These are phyloP conservation scores for Heliconius ismenius DNA, from an alignment of 2,888 invertebrate species.

Conservation along the genomic window DNA sequence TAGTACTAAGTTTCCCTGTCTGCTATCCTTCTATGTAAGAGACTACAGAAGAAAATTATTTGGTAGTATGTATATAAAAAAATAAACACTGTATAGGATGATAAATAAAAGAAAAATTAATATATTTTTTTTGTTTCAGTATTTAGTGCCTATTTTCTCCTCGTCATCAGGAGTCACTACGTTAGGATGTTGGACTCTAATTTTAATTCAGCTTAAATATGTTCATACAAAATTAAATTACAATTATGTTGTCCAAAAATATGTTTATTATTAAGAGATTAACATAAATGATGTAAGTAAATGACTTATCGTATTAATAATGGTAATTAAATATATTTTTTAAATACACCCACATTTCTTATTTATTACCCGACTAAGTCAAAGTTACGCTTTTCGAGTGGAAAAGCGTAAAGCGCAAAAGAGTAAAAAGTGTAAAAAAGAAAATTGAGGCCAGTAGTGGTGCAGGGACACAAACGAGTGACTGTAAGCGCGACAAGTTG, in stretches of 20 bases:
- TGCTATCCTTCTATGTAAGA: too few species aligned
- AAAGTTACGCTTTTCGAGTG: too few species aligned
- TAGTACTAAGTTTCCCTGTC: too few species aligned
- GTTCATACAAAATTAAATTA: not conserved
- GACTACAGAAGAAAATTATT: too few species aligned
- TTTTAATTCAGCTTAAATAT: conserved; percentile 4
- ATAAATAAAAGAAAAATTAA: not conserved
- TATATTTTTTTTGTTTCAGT: conserved; percentile 32
- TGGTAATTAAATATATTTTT: not conserved
- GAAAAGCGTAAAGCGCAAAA: too few species aligned
- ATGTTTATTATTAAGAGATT: not conserved
- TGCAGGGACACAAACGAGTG: too few species aligned
- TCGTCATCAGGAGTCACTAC: conserved; percentile 40
- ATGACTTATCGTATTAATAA: not conserved
- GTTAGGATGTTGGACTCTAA: conserved; percentile 22
- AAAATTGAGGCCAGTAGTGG: too few species aligned
- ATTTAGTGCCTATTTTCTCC: conserved; percentile 31
- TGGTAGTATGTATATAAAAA: too few species aligned
- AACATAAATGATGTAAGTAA: not conserved
- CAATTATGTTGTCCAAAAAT: not conserved
- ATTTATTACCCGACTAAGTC: not conserved
- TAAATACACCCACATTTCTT: not conserved
- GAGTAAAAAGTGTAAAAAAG: too few species aligned
- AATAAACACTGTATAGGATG: too few species aligned
- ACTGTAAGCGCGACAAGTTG: too few species aligned